phyloP scores from a whole-genome alignment of 2,888 invertebrate genomes.

The Omphaloscelis lunosa region DNA sequence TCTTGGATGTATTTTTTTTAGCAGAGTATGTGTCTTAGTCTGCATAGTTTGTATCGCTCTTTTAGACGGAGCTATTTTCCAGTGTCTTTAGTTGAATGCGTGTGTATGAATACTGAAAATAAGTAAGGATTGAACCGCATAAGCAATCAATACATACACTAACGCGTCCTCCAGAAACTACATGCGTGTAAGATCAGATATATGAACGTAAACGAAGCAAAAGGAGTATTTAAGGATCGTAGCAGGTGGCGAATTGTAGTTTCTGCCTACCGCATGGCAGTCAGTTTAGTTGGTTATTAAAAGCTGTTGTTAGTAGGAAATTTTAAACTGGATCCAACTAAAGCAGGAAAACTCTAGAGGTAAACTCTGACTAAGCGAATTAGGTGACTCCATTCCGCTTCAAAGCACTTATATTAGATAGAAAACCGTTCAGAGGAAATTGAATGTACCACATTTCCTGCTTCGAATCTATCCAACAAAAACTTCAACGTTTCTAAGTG shows the following conservation, averaged over 20 bases:
- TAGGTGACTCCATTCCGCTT: conserved; percentile 8
- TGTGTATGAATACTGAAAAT: neutral
- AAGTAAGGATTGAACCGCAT: neutral
- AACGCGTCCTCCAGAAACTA: too few relatives aligned
- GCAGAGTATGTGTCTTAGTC: neutral
- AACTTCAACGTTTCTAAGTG: conserved; percentile 7
- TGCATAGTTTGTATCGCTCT: neutral
- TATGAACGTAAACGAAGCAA: too few relatives aligned
- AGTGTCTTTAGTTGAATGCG: too few relatives aligned
- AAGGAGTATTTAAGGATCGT: too few relatives aligned
- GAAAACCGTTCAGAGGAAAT: conserved; percentile 23
- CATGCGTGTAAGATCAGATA: too few relatives aligned
- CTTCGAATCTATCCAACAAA: conserved; percentile 1
- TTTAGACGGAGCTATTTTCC: too few relatives aligned
- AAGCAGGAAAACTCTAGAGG: neutral
- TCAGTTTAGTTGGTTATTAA: neutral
- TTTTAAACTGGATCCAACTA: neutral
- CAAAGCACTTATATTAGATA: neutral
- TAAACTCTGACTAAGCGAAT: conserved; percentile 5
- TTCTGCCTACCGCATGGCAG: neutral
- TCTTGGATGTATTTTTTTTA: neutral
- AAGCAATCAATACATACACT: neutral
- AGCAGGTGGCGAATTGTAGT: too few relatives aligned
- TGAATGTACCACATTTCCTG: conserved; percentile 7
- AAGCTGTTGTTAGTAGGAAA: neutral